Percentiles rank a stretch among this genome's conserved stretches.
Conservation (phyloP, 2,888 invertebrate species). For the Tricholauxania praeusta region DNA sequence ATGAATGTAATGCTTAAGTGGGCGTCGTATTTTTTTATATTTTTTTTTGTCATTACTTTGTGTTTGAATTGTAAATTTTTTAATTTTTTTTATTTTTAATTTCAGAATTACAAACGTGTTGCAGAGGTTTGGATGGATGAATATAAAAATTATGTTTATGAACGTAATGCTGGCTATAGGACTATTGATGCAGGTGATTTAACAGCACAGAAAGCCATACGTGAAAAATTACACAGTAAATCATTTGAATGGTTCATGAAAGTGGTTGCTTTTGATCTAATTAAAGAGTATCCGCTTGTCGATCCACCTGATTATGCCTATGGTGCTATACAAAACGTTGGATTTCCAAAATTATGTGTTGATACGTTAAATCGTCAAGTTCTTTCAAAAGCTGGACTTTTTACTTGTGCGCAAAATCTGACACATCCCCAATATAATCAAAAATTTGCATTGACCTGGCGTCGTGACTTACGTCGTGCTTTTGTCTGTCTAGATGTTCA, state of each 20-base stretch:
- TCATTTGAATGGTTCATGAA: slow-evolving; percentile 91
- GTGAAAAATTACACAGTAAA: slow-evolving; percentile 69
- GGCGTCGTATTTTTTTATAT: too few species aligned
- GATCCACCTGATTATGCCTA: slow-evolving; percentile 86
- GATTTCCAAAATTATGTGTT: slow-evolving; percentile 76
- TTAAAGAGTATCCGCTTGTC: slow-evolving; percentile 87
- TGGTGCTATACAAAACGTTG: slow-evolving; percentile 81
- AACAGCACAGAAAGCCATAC: slow-evolving; percentile 79
- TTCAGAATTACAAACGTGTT: slow-evolving; percentile 89
- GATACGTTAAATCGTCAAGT: slow-evolving; percentile 74
- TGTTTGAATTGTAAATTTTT: not conserved
- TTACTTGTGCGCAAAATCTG: slow-evolving; percentile 59
- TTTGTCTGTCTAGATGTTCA: slow-evolving; percentile 90
- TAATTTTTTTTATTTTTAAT: not conserved
- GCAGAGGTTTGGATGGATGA: slow-evolving; percentile 90
- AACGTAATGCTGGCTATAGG: slow-evolving; percentile 78
- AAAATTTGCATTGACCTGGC: slow-evolving; percentile 66
- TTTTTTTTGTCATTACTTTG: not conserved
- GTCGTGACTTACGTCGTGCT: slow-evolving; percentile 64
- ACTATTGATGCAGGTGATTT: slow-evolving; percentile 85
- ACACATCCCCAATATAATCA: slow-evolving; percentile 61
- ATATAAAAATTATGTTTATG: slow-evolving; percentile 78
- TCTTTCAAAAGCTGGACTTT: slow-evolving; percentile 64
- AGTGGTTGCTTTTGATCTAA: slow-evolving; percentile 91
- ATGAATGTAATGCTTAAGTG: too few species aligned